A percentile compares a stretch with the other conserved stretches of the same genome.
Conservation (phyloP, 2,113 vertebrate species). For the sheep (Ovis aries) region DNA sequence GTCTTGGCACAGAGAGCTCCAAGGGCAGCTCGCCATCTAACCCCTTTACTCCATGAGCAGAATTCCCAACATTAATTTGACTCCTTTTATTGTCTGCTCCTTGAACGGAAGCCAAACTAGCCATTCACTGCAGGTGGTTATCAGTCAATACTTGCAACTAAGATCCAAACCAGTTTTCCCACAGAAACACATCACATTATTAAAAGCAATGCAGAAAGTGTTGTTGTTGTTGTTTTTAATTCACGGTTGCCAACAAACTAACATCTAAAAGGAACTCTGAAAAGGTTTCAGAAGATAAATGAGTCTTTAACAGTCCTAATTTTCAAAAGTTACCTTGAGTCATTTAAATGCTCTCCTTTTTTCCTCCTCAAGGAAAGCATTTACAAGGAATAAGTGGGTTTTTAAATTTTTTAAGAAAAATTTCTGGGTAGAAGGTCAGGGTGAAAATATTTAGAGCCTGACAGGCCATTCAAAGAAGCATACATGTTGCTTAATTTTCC, state of each 20-base stretch:
- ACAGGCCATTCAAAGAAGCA: background rate
- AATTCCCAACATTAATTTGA: conserved; percentile 1
- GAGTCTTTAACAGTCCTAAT: background rate
- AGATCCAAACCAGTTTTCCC: background rate
- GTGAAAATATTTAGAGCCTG: background rate
- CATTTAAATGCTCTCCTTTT: background rate
- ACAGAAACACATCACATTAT: background rate
- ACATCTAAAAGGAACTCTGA: background rate
- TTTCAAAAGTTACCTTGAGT: background rate
- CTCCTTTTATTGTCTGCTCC: background rate
- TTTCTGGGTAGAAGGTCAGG: background rate
- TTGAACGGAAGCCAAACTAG: background rate
- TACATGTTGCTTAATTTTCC: background rate
- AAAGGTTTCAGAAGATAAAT: background rate
- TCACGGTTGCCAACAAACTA: background rate
- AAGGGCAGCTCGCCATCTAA: background rate
- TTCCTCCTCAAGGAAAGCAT: background rate
- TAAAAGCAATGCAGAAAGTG: background rate
- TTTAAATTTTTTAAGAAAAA: background rate
- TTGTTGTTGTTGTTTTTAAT: background rate
- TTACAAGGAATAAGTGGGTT: background rate
- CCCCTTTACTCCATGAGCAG: background rate
- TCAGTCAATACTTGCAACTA: background rate
- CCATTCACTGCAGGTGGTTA: background rate
- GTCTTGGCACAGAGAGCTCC: background rate